These are phyloP conservation scores for Spodoptera litura DNA, from an alignment of 1,140 invertebrate genomes.

Conservation along the genomic window DNA sequence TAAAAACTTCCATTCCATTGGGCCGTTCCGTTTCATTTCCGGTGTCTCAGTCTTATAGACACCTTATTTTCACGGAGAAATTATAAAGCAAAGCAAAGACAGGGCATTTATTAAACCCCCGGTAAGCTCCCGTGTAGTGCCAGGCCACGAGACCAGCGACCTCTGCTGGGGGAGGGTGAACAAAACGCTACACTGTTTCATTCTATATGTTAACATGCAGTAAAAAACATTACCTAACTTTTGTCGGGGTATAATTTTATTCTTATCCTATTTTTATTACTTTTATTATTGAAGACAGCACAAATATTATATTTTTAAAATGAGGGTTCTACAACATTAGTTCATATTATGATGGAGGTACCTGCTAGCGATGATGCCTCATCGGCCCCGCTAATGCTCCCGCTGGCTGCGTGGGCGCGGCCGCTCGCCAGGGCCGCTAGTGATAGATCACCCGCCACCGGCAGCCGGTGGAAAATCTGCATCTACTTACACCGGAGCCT, in stretches of 20 bases:
- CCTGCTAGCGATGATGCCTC: too few species aligned
- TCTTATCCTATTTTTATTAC: too few species aligned
- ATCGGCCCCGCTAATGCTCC: background rate
- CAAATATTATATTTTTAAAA: too few species aligned
- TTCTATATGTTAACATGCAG: too few species aligned
- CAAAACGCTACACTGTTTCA: background rate
- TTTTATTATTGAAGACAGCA: background rate
- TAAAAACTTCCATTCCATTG: constrained; percentile 32
- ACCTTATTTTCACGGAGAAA: constrained; percentile 55
- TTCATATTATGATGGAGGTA: too few species aligned
- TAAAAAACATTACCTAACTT: too few species aligned
- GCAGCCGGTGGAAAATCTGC: constrained; percentile 61
- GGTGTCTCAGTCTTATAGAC: constrained; percentile 50
- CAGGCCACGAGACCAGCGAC: constrained; percentile 11
- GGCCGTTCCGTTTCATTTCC: constrained; percentile 43
- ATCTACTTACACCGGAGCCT: constrained; percentile 56
- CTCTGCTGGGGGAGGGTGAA: background rate
- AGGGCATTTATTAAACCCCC: constrained; percentile 55
- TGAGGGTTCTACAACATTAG: too few species aligned
- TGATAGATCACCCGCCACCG: constrained; percentile 65
- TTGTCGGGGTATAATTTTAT: too few species aligned
- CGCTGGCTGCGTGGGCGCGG: constrained; percentile 40
- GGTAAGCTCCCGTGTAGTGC: constrained; percentile 40
- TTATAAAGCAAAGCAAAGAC: constrained; percentile 62
- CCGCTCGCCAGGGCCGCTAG: constrained; percentile 23